phyloP scores from a whole-genome alignment of 2,113 vertebrate species.

The Anarrhichthys ocellatus region DNA sequence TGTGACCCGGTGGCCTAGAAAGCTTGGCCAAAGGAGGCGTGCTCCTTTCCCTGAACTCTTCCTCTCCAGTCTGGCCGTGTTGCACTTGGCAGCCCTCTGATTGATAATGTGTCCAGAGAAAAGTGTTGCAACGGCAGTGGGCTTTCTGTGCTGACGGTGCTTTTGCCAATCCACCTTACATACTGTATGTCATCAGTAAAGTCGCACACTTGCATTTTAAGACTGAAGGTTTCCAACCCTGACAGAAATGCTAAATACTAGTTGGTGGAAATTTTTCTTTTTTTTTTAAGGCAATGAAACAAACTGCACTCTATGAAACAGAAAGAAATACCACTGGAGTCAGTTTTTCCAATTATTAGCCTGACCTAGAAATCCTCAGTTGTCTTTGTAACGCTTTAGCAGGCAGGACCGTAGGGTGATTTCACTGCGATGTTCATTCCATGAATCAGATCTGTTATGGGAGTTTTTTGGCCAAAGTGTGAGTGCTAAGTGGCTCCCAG shows the following conservation, averaged over 20 bases:
- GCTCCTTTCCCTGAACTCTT: slow-evolving; percentile 71
- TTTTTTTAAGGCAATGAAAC: slow-evolving; percentile 68
- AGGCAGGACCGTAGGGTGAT: slow-evolving; percentile 54
- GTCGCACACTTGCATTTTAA: slow-evolving; percentile 62
- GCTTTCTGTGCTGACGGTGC: slow-evolving; percentile 33
- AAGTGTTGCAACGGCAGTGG: slow-evolving; percentile 57
- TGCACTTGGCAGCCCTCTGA: slow-evolving; percentile 68
- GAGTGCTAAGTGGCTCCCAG: slow-evolving; percentile 56
- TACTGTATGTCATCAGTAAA: slow-evolving; percentile 63
- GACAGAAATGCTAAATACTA: slow-evolving; percentile 78
- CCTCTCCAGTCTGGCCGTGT: slow-evolving; percentile 62
- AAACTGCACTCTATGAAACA: slow-evolving; percentile 72
- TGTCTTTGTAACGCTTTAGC: slow-evolving; percentile 76
- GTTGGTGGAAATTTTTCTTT: slow-evolving; percentile 71
- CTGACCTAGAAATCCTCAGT: slow-evolving; percentile 81
- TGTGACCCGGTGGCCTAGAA: slow-evolving; percentile 32
- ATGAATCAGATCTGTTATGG: slow-evolving; percentile 65
- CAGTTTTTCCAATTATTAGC: slow-evolving; percentile 84
- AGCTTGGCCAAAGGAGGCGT: slow-evolving; percentile 48
- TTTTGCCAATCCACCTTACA: slow-evolving; percentile 73
- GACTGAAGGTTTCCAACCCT: slow-evolving; percentile 70
- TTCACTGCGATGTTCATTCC: slow-evolving; percentile 60
- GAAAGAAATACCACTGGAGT: slow-evolving; percentile 68
- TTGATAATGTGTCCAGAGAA: slow-evolving; percentile 69
- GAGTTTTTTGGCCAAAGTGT: slow-evolving; percentile 44